A percentile compares a stretch with the other conserved stretches of the same genome.
phyloP scores from a whole-genome alignment of 1,140 invertebrate species.

The Globodera ellingtonae region DNA sequence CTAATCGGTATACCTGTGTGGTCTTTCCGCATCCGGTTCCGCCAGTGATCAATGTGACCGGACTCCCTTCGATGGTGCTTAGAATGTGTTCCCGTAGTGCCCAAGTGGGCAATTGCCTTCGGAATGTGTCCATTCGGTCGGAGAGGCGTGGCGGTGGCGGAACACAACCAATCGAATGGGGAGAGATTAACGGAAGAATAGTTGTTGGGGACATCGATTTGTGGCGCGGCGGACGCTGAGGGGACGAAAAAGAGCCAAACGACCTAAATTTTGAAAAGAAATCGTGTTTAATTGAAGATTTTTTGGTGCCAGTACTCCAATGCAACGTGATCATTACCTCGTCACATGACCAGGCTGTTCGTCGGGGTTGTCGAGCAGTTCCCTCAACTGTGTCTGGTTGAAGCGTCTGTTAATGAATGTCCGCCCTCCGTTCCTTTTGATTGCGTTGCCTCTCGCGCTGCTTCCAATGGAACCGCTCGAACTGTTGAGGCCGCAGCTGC shows the following conservation, averaged over 20 bases:
- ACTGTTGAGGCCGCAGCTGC: background rate
- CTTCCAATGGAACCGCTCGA: background rate
- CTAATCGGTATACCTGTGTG: conserved; percentile 72
- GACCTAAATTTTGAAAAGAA: background rate
- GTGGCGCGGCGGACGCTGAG: background rate
- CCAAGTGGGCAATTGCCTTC: background rate
- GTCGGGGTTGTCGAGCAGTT: conserved; percentile 69
- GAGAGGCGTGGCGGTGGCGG: background rate
- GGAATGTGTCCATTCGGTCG: background rate
- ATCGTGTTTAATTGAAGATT: too few relatives aligned
- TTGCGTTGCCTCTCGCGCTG: background rate
- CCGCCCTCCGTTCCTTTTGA: background rate
- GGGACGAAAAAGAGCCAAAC: background rate
- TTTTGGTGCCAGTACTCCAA: too few relatives aligned
- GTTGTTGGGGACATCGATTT: background rate
- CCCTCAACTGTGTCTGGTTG: background rate
- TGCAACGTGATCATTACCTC: too few relatives aligned
- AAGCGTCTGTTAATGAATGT: background rate
- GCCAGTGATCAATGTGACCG: conserved; percentile 66
- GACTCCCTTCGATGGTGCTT: background rate
- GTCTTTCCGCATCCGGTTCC: conserved; percentile 88
- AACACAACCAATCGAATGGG: background rate
- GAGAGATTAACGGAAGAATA: too few relatives aligned
- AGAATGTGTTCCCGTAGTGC: background rate
- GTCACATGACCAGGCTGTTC: conserved; percentile 62